A percentile compares a stretch with the other conserved stretches of the same genome.
Evolutionary conservation across 2,888 invertebrate species (phyloP).

Genomic region (Scaptomyza caliginosa): DNA sequence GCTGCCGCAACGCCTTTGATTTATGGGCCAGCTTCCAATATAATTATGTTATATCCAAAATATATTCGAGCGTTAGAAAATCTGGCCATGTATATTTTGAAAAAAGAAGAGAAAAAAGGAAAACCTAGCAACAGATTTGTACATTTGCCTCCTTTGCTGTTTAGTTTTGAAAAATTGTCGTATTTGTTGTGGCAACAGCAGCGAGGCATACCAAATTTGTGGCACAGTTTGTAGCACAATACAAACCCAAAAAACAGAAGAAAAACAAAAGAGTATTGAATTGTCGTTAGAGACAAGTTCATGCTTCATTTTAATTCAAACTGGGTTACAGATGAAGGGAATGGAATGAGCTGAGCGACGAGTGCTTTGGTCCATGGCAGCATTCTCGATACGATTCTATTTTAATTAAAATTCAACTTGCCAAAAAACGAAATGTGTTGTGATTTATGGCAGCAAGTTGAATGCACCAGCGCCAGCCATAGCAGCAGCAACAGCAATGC

Average conservation of each 20-base stretch:
- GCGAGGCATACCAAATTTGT: background rate
- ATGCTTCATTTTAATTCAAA: conserved; percentile 12
- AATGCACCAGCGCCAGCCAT: conserved; percentile 57
- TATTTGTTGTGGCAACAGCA: conserved; percentile 20
- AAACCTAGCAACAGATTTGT: conserved; percentile 43
- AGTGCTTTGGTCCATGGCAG: conserved; percentile 2
- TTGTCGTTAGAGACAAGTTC: background rate
- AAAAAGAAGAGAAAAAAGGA: no score
- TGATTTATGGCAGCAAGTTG: conserved; percentile 62
- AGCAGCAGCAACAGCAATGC: conserved; percentile 46
- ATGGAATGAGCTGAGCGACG: background rate
- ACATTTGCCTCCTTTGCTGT: conserved; percentile 25
- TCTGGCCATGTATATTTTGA: conserved; percentile 65
- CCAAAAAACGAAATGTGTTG: conserved; percentile 59
- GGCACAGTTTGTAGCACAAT: background rate
- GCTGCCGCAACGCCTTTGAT: conserved; percentile 60
- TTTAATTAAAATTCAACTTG: conserved; percentile 74
- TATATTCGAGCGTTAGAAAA: conserved; percentile 57
- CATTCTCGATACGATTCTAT: conserved; percentile 60
- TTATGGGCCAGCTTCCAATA: conserved; percentile 76
- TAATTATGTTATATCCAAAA: conserved; percentile 76
- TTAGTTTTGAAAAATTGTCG: conserved; percentile 49
- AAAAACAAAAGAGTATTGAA: conserved; percentile 10
- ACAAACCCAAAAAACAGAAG: background rate
- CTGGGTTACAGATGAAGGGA: conserved; percentile 12